phyloP scores from a whole-genome alignment of 37 sponge, comb jelly and placozoan species.

The Geodia barretti region DNA sequence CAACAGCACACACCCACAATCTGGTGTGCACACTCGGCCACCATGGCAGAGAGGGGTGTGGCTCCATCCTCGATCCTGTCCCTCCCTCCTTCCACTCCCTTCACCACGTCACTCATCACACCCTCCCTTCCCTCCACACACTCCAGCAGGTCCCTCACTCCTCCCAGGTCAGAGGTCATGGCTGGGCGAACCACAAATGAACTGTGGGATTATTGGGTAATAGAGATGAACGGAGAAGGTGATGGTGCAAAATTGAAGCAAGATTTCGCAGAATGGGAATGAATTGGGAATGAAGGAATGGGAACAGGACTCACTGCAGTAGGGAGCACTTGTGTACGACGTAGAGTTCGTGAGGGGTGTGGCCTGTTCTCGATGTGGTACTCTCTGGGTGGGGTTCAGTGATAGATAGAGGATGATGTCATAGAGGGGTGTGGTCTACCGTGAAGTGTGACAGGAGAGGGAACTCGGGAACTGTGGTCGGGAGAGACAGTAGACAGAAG shows the following conservation, averaged over 20 bases:
- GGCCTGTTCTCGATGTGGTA: conserved; percentile 54
- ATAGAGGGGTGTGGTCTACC: conserved; percentile 21
- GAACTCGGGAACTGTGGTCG: conserved; percentile 77
- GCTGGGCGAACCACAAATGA: conserved; percentile 49
- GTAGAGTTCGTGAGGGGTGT: conserved; percentile 87
- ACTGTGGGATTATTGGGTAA: not conserved
- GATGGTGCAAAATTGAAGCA: not conserved
- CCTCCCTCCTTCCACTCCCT: conserved; percentile 55
- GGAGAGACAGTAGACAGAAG: conserved; percentile 84
- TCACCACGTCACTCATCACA: conserved; percentile 61
- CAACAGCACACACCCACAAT: conserved; percentile 86
- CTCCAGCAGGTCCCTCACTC: conserved; percentile 18
- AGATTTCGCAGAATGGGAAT: too few species aligned
- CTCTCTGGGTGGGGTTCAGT: conserved; percentile 37
- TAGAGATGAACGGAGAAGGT: not conserved
- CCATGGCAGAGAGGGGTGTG: conserved; percentile 73
- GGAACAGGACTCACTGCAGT: conserved; percentile 25
- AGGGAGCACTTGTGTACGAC: conserved; percentile 84
- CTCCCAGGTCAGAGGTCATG: conserved; percentile 14
- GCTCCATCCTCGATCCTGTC: conserved; percentile 71
- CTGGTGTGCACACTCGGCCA: conserved; percentile 82
- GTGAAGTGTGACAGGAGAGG: conserved; percentile 81
- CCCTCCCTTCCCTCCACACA: conserved; percentile 27
- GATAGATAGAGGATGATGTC: not conserved
- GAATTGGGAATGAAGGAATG: not conserved